phyloP scores from a whole-genome alignment of 2,888 invertebrate species.

The Bhutanitis thaidina region DNA sequence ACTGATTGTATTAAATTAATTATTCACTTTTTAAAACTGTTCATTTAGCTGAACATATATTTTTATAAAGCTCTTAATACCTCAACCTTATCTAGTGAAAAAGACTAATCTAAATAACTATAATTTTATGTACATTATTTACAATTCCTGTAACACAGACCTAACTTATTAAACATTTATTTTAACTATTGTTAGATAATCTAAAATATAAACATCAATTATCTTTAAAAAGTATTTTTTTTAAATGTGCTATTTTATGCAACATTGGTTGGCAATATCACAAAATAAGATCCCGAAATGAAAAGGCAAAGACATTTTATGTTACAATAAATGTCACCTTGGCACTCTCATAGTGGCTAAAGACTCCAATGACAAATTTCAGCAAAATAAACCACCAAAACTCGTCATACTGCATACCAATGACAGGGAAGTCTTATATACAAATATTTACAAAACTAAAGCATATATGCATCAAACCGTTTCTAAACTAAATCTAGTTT shows the following conservation, averaged over 20 bases:
- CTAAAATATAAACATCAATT: slow-evolving; percentile 35
- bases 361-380: too few species aligned
- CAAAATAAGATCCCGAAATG: slow-evolving; percentile 45
- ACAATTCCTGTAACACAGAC: slow-evolving; percentile 31
- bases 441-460: slow-evolving; percentile 8
- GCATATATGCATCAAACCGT: not conserved
- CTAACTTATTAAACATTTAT: slow-evolving; percentile 8
- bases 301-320: not conserved
- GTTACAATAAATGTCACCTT: too few species aligned
- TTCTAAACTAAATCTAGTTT: slow-evolving; percentile 6
- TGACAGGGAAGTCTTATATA: slow-evolving; percentile 11
- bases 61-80: slow-evolving; percentile 55
- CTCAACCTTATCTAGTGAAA: slow-evolving; percentile 32
- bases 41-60: slow-evolving; percentile 27
- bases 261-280: slow-evolving; percentile 58
- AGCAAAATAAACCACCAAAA: not conserved
- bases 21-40: slow-evolving; percentile 34
- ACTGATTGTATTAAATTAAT: slow-evolving; percentile 12
- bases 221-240: slow-evolving; percentile 37
- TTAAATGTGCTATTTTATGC: slow-evolving; percentile 23
- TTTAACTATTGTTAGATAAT: slow-evolving; percentile 14
- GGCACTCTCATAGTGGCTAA: too few species aligned
- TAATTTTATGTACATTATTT: slow-evolving; percentile 46
- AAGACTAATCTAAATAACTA: slow-evolving; percentile 38
- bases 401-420: slow-evolving; percentile 2